Percentiles rank a stretch among this genome's conserved stretches.
Conservation (phyloP, 2,888 invertebrate species). For the Cordylochernes scorpioides region DNA sequence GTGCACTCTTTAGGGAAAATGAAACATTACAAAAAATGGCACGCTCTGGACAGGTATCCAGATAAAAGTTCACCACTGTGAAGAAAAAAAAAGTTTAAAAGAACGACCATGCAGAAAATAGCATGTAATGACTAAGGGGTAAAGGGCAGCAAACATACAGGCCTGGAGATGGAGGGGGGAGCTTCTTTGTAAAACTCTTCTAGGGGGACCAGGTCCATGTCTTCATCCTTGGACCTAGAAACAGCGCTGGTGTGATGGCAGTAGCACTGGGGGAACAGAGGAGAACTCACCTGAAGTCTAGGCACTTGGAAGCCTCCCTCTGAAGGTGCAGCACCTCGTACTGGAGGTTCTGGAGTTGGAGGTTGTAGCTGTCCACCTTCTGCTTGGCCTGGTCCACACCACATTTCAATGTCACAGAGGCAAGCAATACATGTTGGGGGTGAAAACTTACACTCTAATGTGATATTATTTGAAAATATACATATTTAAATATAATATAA, state of each 20-base stretch:
- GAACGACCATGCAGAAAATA: no score
- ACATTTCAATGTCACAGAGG: neutral
- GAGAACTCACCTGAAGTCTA: conserved; percentile 52
- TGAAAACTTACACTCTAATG: neutral
- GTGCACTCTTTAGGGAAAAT: no score
- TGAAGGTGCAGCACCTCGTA: conserved; percentile 81
- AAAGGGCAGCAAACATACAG: conserved; percentile 26
- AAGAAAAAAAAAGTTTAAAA: no score
- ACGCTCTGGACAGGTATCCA: no score
- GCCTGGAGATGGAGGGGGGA: conserved; percentile 37
- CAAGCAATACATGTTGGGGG: neutral
- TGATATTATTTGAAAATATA: conserved; percentile 1
- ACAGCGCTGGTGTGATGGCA: conserved; percentile 4
- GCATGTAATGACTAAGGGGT: neutral
- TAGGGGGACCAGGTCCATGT: conserved; percentile 55
- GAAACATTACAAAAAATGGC: no score
- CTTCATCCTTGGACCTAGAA: conserved; percentile 60
- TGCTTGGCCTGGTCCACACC: conserved; percentile 35
- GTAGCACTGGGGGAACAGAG: neutral
- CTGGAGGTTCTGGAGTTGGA: conserved; percentile 68
- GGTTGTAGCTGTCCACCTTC: conserved; percentile 60
- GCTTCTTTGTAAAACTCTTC: conserved; percentile 59
- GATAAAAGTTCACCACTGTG: no score
- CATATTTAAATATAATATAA: no score
- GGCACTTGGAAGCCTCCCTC: conserved; percentile 76